Evolutionary conservation across 2,888 invertebrate genomes (phyloP), one percentile per base, ranked within the genome.

Genomic region (Baccha elongata): DNA sequence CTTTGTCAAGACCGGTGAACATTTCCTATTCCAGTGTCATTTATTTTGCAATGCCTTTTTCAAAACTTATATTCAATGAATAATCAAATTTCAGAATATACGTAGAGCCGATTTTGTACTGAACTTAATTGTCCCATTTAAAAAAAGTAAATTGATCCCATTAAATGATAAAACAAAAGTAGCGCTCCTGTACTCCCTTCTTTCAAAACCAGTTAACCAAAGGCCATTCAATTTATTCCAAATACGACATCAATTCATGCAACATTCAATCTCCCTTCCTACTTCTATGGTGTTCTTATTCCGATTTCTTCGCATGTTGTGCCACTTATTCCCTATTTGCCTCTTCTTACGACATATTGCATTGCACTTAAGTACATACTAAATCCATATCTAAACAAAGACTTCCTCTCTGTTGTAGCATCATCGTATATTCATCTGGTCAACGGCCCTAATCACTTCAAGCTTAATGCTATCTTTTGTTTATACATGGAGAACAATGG

Each of bases 61-160:
- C n/a, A n/a, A n/a, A n/a, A n/a, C n/a, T n/a, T n/a, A n/a, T n/a
- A n/a, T n/a, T n/a, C n/a, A n/a, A n/a, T n/a, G n/a, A n/a, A n/a
- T n/a, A n/a, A n/a, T n/a, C n/a, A n/a, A n/a, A n/a, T n/a, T n/a
- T n/a, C n/a, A n/a, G n/a, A n/a, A n/a, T n/a, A n/a, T n/a, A n/a
- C n/a, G n/a, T n/a, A n/a, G n/a, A n/a, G n/a, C n/a, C n/a, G n/a
- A n/a, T n/a, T n/a, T n/a, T n/a, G 1, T 53, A 48, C 32, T 35
- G 73, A 85, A 83, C 68, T 84, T 8, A 23, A 29, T 52, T 52
- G 52, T 52, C 17, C 17, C 1, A 32, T 37, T 37, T 37, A 11
- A 1, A 32, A 32, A 8, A 3, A 26, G 10, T 23, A 13, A 53
- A 53, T 13, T 3, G 32, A 19, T 32, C 52, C 7, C 32, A n/a